Base-by-base conservation (phyloP, 1,140 invertebrate genomes). In the Heliconius himera region DNA sequence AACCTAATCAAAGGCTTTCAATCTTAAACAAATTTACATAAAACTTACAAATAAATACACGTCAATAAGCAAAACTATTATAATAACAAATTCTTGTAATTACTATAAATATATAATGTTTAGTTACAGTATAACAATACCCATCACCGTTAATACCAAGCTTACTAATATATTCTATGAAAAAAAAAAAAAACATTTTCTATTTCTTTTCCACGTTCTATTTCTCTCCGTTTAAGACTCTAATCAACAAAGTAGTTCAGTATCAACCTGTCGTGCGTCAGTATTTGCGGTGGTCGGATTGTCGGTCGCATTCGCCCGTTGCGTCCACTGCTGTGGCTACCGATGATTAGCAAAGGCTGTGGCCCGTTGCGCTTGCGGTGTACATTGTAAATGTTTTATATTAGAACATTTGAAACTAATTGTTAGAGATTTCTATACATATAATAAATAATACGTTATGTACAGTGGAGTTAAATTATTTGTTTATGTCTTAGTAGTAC, bases 261-360 rank as follows among this genome's bases (percentile, higher is more conserved):
- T n/a, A 72, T 72, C 70, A 72, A 72, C 29, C 36, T 41, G 70
- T 72, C n/a, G 70, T 72, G 8, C 70, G 36, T 72, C 70, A 72
- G 70, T 54, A 79, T 77, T 74, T 80, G 84, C 81, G 70, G 75
- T 49, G 71, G 66, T 78, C 77, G 84, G 84, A 84, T 85, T 85
- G 84, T 82, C 82, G 81, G 83, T 80, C 72, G 78, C 84, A 85
- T 85, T 70, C 72, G 77, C 78, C 74, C 74, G 78, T 74, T 70
- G 76, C 72, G 72, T 60, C 51, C 74, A 41, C 33, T 51, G 75
- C 72, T 82, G 81, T 38, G 81, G 81, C 78, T 77, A 29, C 36
- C 78, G 49, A 76, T 79, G 75, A 82, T 82, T 82, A 82, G 78
- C 78, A 70, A 22, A 41, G 54, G 36, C 77, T 66, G 33, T 36